Base-by-base conservation (phyloP, 1,140 invertebrate species). In the Agrilus planipennis region DNA sequence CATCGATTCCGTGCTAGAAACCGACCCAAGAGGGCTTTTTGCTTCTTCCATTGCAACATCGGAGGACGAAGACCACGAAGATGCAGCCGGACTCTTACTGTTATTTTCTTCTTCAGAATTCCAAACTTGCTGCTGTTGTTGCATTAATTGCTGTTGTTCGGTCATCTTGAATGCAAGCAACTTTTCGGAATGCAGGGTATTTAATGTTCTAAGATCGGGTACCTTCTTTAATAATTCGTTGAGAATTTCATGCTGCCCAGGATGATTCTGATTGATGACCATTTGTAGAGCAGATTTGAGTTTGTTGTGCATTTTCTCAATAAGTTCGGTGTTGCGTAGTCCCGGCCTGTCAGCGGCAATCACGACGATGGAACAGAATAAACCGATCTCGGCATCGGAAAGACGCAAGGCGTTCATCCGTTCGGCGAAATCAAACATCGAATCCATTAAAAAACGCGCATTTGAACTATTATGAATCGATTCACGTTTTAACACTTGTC, bases 381-480 rank as follows among this genome's bases (percentile, higher is more conserved):
- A 70, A 19, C 89, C 91, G 39, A 97, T 77, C 61, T 97, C 90
- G 20, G 85, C 82, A 59, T 97, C 93, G 9, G 84, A 84, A 36
- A 98, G 68, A 55, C 83, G 76, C 57, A 96, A 75, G 5, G 78
- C 76, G 60, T 95, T 94, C 61, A 97, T 82, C 47, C 89, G 75
- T 57, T 94, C 90, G 27, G 91, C 89, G 64, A 98, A 94, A 55
- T 96, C 93, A 62, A 97, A 94, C 69, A 95, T 96, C 44, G 88
- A 93, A 57, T 95, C 89, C 64, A 95, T 84, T 19, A 98, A 76
- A 60, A 94, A 95, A 49, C 89, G 73, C 9, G 89, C 89, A 66
- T 93, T 93, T 45, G 84, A 86, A 52, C 79, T 83, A 58, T 83
- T 84, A 64, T 89, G 84, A 45, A 93, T 84, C 34, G 87, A 81